Conservation (phyloP, 35 echinoderm and acorn worm genomes). For the Ophiothrix spiculata region DNA sequence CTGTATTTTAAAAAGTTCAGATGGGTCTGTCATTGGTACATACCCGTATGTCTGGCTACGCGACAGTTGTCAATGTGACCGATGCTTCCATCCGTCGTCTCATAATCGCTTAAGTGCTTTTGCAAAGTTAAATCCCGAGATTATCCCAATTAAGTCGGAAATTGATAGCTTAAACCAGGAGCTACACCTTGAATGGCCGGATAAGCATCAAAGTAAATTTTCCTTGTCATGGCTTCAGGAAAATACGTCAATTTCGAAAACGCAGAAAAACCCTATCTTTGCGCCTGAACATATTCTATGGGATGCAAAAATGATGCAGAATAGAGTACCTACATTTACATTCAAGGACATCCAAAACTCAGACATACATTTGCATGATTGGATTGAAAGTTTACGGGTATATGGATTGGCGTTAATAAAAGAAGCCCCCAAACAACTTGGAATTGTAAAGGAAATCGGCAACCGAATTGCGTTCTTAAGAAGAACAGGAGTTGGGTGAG, state of each 20-base stretch:
- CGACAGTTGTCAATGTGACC: constrained; percentile 46
- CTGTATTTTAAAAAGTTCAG: not conserved
- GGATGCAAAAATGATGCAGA: not conserved
- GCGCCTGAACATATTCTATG: not conserved
- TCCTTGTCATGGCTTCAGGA: not conserved
- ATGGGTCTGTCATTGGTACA: not conserved
- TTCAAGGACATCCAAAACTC: too few relatives aligned
- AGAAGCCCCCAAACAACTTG: too few relatives aligned
- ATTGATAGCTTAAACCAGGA: not conserved
- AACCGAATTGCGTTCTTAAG: too few relatives aligned
- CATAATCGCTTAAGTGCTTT: not conserved
- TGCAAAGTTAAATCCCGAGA: not conserved
- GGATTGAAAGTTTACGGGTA: too few relatives aligned
- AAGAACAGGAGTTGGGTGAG: too few relatives aligned
- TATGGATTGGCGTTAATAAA: too few relatives aligned
- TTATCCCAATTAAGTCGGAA: not conserved
- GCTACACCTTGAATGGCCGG: not conserved
- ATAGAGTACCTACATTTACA: not conserved
- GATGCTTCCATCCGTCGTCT: constrained; percentile 23
- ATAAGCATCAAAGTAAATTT: not conserved
- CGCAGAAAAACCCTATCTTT: not conserved
- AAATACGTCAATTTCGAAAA: not conserved
- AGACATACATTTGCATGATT: too few relatives aligned
- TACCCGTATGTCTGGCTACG: constrained; percentile 64
- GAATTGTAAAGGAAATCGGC: too few relatives aligned